phyloP scores from a whole-genome alignment of 2,888 invertebrate genomes.

The Mesochorus sp. region DNA sequence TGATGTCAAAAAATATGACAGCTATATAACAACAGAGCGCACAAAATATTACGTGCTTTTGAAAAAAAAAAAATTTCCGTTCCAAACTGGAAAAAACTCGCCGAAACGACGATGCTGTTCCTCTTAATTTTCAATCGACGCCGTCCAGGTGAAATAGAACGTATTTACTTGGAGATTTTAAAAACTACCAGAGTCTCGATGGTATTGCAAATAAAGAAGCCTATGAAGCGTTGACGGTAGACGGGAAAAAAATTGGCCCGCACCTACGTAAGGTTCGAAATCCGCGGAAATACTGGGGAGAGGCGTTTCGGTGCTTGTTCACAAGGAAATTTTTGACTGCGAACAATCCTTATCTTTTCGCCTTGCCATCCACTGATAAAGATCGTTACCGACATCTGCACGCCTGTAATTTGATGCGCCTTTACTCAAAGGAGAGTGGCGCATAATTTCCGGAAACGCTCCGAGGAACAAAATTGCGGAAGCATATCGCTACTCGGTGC shows the following conservation, averaged over 20 bases:
- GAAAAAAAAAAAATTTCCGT: conserved; percentile 28
- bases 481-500: conserved; percentile 62
- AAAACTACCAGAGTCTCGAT: conserved; percentile 59
- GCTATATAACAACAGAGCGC: conserved; percentile 23
- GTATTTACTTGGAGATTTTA: conserved; percentile 62
- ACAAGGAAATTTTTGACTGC: conserved; percentile 35
- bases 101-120: conserved; percentile 57
- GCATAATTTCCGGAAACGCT: conserved; percentile 63
- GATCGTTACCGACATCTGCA: conserved; percentile 55
- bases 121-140: conserved; percentile 66
- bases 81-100: conserved; percentile 54
- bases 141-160: conserved; percentile 65
- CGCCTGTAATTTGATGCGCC: conserved; percentile 65
- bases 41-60: conserved; percentile 17
- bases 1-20: conserved; percentile 50
- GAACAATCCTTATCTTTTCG: conserved; percentile 60
- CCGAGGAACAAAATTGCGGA: conserved; percentile 58
- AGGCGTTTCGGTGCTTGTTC: conserved; percentile 57
- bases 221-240: conserved; percentile 40
- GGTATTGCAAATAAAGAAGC: conserved; percentile 53
- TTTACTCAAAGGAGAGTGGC: conserved; percentile 65
- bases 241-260: too few species aligned
- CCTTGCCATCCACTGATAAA: conserved; percentile 29
- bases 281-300: conserved; percentile 55
- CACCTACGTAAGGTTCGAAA: too few species aligned